Evolutionary conservation across 2,113 vertebrate genomes (phyloP).

Genomic region (Dipodomys spectabilis): DNA sequence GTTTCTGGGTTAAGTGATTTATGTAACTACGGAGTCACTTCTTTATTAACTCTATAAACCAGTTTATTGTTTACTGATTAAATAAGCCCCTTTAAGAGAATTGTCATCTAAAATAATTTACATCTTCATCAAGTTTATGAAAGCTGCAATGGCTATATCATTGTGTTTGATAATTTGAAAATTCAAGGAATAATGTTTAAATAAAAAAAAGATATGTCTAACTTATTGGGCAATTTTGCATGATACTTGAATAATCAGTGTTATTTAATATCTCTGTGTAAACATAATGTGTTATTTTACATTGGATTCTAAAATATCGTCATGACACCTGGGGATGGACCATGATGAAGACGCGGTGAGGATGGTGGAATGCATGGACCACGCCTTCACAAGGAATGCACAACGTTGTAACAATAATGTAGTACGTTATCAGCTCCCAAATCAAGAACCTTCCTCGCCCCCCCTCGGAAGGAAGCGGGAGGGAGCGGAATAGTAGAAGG

Average conservation of each 20-base stretch:
- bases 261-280: not conserved
- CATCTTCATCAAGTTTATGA: not conserved
- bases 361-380: not conserved
- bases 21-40: no score
- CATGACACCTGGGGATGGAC: not conserved
- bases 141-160: not conserved
- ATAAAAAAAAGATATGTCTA: not conserved
- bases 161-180: not conserved
- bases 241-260: not conserved
- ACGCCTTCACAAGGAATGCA: not conserved
- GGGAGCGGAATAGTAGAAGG: no score
- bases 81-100: not conserved
- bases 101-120: not conserved
- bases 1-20: no score
- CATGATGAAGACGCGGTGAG: not conserved
- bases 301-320: not conserved
- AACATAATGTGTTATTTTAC: not conserved
- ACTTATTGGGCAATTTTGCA: not conserved
- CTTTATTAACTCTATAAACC: no score
- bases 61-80: not conserved
- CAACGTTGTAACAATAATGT: not conserved
- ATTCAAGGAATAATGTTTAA: not conserved
- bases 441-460: no score
- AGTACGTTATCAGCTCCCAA: no score
- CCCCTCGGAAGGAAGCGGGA: no score